Percentiles rank a stretch among this genome's conserved stretches.
These are phyloP conservation scores for Lacerta bilineata DNA, from an alignment of 2,797 vertebrate genomes.

Conservation along the genomic window DNA sequence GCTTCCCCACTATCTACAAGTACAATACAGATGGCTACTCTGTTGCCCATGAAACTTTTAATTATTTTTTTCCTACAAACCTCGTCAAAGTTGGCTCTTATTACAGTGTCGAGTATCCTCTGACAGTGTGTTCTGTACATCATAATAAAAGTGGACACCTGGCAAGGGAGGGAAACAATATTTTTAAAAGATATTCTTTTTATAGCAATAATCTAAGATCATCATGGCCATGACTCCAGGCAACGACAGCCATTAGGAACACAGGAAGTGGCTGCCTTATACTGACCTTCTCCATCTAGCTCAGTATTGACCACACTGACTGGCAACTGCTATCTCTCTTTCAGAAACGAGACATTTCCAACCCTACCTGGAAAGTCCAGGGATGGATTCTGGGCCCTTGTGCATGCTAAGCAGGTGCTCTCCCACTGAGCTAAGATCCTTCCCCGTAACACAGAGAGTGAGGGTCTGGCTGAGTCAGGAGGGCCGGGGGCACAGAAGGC, in stretches of 20 bases:
- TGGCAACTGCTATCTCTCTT: too few relatives aligned
- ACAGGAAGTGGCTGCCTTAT: too few relatives aligned
- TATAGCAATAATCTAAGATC: slow-evolving; percentile 15
- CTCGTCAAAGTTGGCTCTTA: slow-evolving; percentile 99
- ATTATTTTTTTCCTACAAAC: slow-evolving; percentile 75
- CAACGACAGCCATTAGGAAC: background rate
- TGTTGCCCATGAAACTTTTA: background rate
- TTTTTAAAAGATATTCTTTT: slow-evolving; percentile 18
- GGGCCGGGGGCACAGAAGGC: background rate
- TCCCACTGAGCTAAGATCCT: background rate
- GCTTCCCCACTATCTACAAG: background rate
- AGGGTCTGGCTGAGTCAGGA: background rate
- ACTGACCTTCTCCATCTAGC: too few relatives aligned
- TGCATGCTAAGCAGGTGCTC: background rate
- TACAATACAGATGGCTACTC: background rate
- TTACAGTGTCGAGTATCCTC: slow-evolving; percentile 99
- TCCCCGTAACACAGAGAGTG: background rate
- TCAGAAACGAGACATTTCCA: too few relatives aligned
- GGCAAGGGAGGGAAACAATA: slow-evolving; percentile 62
- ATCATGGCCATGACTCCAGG: background rate
- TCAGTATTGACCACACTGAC: too few relatives aligned
- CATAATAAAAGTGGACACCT: slow-evolving; percentile 99
- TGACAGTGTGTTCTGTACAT: slow-evolving; percentile 99
- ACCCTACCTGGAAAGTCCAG: too few relatives aligned
- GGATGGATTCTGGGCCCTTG: background rate